A percentile compares a stretch with the other conserved stretches of the same genome.
These are phyloP conservation scores for Dasyurus viverrinus DNA, from an alignment of 2,113 vertebrate genomes.

Conservation along the genomic window DNA sequence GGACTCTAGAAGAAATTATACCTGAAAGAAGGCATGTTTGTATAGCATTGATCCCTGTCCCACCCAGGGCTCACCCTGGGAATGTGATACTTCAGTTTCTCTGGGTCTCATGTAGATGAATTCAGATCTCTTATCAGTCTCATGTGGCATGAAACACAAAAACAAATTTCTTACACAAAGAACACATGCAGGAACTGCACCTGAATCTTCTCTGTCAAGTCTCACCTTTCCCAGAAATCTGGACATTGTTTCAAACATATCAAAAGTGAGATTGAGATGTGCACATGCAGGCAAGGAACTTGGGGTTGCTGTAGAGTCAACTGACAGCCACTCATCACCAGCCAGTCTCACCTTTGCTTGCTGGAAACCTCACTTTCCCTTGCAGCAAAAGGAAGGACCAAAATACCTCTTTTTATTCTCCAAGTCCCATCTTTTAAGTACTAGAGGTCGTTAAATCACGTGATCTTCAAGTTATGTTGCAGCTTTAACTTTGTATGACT, in stretches of 20 bases:
- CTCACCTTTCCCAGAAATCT: neutral
- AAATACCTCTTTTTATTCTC: neutral
- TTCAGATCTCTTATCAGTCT: neutral
- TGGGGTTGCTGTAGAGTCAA: neutral
- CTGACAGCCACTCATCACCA: neutral
- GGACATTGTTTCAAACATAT: neutral
- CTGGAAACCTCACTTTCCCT: neutral
- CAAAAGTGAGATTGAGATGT: neutral
- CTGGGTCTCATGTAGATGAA: neutral
- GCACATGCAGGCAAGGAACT: neutral
- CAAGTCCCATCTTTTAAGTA: neutral
- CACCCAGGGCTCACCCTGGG: neutral
- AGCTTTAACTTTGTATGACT: neutral
- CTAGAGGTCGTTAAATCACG: neutral
- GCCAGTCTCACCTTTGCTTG: neutral
- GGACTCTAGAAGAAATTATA: neutral
- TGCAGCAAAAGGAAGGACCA: neutral
- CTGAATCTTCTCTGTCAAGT: neutral
- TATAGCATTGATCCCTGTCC: neutral
- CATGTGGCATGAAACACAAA: neutral
- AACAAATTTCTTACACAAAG: neutral
- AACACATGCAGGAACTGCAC: neutral
- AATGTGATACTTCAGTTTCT: neutral
- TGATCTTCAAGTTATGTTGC: neutral
- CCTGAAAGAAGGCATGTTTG: neutral